Percentiles rank a stretch among this genome's conserved stretches.
Evolutionary conservation across 2,888 invertebrate genomes (phyloP).

Genomic region (Kuschelorhynchus macadamiae): DNA sequence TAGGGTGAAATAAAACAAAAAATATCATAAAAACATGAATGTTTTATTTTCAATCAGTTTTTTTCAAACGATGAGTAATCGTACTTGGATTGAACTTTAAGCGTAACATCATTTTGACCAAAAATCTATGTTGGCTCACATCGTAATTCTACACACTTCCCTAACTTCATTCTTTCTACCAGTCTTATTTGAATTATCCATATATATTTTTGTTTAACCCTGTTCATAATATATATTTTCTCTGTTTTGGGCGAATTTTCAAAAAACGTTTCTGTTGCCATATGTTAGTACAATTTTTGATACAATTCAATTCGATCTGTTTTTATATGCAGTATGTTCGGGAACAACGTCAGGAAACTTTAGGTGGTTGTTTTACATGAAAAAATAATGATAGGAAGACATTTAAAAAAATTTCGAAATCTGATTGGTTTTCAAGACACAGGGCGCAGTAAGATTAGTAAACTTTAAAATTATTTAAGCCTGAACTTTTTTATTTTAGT

Average conservation of each 20-base stretch:
- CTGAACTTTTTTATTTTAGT: too few relatives aligned
- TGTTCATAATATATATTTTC: slow-evolving; percentile 28
- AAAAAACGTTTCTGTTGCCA: slow-evolving; percentile 4
- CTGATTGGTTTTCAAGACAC: too few relatives aligned
- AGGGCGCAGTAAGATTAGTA: too few relatives aligned
- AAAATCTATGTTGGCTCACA: slow-evolving; percentile 44
- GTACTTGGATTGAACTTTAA: slow-evolving; percentile 67
- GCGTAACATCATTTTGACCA: slow-evolving; percentile 63
- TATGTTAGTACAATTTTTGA: not conserved
- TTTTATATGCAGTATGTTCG: too few relatives aligned
- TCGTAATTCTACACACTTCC: slow-evolving; percentile 39
- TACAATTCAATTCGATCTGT: not conserved
- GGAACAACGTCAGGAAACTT: too few relatives aligned
- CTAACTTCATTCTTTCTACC: slow-evolving; percentile 48
- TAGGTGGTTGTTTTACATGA: too few relatives aligned
- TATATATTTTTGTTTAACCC: slow-evolving; percentile 41
- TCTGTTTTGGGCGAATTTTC: slow-evolving; percentile 9
- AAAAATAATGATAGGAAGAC: too few relatives aligned
- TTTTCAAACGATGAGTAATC: slow-evolving; percentile 68
- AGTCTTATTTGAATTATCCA: slow-evolving; percentile 47
- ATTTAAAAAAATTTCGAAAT: too few relatives aligned
- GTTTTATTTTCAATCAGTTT: slow-evolving; percentile 63
- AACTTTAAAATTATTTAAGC: too few relatives aligned
- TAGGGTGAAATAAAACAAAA: slow-evolving; percentile 29
- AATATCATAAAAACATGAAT: slow-evolving; percentile 65